Evolutionary conservation across 2,113 vertebrate species (phyloP).

Genomic region (Empidonax alnorum): DNA sequence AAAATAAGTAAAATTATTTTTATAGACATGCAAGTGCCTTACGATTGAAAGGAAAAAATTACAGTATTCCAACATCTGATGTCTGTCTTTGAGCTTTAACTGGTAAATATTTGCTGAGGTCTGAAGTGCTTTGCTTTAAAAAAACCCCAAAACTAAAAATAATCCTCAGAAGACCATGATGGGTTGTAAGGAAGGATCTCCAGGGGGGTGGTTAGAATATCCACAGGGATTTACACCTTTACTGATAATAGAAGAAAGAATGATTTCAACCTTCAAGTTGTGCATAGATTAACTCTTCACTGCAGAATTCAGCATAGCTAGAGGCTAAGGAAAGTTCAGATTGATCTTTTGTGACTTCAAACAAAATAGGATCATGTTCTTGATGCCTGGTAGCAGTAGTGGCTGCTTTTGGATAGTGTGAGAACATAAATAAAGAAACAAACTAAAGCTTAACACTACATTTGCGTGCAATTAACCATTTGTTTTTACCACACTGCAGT

Average conservation of each 20-base stretch:
- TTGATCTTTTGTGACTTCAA: constrained; percentile 47
- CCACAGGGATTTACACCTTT: constrained; percentile 7
- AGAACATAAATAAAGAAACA: neutral
- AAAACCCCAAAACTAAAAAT: neutral
- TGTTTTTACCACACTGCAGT: neutral
- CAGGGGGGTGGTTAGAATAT: neutral
- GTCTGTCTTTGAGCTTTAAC: neutral
- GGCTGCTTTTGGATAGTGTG: neutral
- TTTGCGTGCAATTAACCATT: constrained; percentile 27
- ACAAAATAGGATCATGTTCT: constrained; percentile 33
- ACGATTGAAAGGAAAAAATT: neutral
- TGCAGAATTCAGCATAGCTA: constrained; percentile 9
- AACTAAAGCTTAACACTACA: neutral
- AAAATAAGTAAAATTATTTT: constrained; percentile 4
- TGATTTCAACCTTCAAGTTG: neutral
- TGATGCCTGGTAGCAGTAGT: neutral
- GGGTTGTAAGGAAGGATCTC: neutral
- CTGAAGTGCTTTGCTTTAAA: neutral
- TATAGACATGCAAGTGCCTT: neutral
- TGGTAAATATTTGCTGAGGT: neutral
- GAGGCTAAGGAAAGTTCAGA: constrained; percentile 24
- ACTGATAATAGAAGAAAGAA: neutral
- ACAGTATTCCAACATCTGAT: neutral
- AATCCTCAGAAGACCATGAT: neutral
- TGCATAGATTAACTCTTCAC: constrained; percentile 8